A percentile compares a stretch with the other conserved stretches of the same genome.
These are phyloP conservation scores for Arctopsyche grandis DNA, from an alignment of 1,140 invertebrate genomes.

Conservation along the genomic window DNA sequence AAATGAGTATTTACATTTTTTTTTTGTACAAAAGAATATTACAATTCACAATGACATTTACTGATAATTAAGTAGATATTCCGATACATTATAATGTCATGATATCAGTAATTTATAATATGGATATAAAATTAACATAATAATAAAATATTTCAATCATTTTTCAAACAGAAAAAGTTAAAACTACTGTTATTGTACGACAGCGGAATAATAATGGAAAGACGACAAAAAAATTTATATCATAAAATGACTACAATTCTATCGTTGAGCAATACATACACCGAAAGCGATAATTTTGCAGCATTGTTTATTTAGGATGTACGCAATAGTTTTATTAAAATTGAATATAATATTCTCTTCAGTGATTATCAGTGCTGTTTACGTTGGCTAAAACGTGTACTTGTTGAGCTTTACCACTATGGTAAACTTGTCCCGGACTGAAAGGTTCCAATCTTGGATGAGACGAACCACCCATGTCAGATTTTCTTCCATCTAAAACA, in stretches of 20 bases:
- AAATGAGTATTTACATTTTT: slow-evolving; percentile 36
- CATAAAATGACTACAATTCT: too few species aligned
- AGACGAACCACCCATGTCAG: slow-evolving; percentile 57
- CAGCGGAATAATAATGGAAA: too few species aligned
- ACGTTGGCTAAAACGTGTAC: slow-evolving; percentile 81
- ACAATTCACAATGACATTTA: not conserved
- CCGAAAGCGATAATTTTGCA: too few species aligned
- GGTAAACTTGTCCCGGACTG: slow-evolving; percentile 88
- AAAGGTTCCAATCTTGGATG: slow-evolving; percentile 84
- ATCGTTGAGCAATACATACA: too few species aligned
- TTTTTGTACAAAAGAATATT: slow-evolving; percentile 18
- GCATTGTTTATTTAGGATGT: too few species aligned
- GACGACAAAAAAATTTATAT: too few species aligned
- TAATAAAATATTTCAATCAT: too few species aligned
- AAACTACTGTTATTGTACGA: too few species aligned
- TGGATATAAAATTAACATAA: too few species aligned
- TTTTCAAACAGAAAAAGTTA: too few species aligned
- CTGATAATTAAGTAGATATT: not conserved
- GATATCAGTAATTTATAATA: too few species aligned
- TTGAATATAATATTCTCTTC: not conserved
- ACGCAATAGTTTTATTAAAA: too few species aligned
- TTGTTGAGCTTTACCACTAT: slow-evolving; percentile 87
- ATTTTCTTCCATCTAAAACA: slow-evolving; percentile 56
- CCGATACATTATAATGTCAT: slow-evolving; percentile 20
- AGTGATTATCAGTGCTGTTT: slow-evolving; percentile 41